phyloP scores from a whole-genome alignment of 2,888 invertebrate species.

The Xanthia icteritia region DNA sequence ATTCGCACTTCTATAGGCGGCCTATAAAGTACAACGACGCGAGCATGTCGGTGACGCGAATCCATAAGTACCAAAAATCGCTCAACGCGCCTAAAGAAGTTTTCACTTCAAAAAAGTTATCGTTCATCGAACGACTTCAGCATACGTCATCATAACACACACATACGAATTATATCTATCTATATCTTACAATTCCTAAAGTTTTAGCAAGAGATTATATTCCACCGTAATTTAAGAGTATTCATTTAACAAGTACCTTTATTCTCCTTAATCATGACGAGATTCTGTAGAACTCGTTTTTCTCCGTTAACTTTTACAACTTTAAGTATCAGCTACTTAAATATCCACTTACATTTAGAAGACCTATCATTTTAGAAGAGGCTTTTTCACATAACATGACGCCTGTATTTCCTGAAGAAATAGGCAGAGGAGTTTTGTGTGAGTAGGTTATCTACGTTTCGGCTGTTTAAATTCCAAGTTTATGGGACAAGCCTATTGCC shows the following conservation, averaged over 20 bases:
- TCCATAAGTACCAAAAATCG: no score
- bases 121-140: no score
- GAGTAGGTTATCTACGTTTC: not conserved
- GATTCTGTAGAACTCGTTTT: conserved; percentile 9
- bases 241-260: conserved; percentile 20
- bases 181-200: not conserved
- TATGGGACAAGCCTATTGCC: not conserved
- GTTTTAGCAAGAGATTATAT: conserved; percentile 23
- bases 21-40: no score
- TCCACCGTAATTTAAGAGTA: not conserved
- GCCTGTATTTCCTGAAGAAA: not conserved
- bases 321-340: conserved; percentile 15
- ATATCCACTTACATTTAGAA: not conserved
- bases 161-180: no score
- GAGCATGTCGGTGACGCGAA: no score
- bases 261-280: conserved; percentile 30
- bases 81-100: no score
- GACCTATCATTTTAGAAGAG: not conserved
- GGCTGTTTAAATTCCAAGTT: not conserved
- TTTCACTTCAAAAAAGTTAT: no score
- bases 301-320: conserved; percentile 30
- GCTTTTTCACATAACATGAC: no score
- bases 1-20: no score
- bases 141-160: no score
- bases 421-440: not conserved